Conservation (phyloP, 2,797 vertebrate genomes). For the Sciaenops ocellatus region DNA sequence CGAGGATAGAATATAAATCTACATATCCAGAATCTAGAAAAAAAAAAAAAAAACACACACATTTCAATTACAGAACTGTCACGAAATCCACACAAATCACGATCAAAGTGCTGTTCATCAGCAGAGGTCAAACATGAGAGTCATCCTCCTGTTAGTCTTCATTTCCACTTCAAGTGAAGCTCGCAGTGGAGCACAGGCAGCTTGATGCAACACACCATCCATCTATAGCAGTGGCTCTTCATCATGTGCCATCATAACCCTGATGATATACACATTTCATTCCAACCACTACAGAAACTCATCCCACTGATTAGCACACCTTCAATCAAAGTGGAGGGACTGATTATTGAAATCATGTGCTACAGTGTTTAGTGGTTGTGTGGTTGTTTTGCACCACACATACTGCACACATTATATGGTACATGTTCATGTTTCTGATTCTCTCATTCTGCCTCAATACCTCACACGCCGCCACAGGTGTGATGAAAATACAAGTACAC, state of each 20-base stretch:
- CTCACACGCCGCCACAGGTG: slow-evolving; percentile 54
- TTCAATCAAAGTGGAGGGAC: slow-evolving; percentile 33
- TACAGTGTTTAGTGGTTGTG: slow-evolving; percentile 22
- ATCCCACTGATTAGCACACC: slow-evolving; percentile 46
- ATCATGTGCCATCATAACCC: slow-evolving; percentile 44
- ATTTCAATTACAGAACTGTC: neutral
- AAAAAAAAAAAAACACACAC: neutral
- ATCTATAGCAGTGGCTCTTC: slow-evolving; percentile 36
- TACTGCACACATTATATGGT: slow-evolving; percentile 20
- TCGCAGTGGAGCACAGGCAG: neutral
- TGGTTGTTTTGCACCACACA: slow-evolving; percentile 28
- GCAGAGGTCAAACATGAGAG: slow-evolving; percentile 46
- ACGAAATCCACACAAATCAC: slow-evolving; percentile 11
- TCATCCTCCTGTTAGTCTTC: slow-evolving; percentile 8
- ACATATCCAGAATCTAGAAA: neutral
- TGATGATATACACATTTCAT: slow-evolving; percentile 35
- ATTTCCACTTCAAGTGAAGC: slow-evolving; percentile 39
- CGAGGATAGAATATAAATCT: neutral
- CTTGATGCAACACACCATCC: slow-evolving; percentile 41
- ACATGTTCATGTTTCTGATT: slow-evolving; percentile 29
- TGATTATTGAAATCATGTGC: slow-evolving; percentile 36
- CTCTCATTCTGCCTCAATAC: slow-evolving; percentile 49
- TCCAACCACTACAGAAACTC: slow-evolving; percentile 25
- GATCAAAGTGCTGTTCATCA: slow-evolving; percentile 23
- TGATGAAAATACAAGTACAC: slow-evolving; percentile 56